Evolutionary conservation across 2,113 vertebrate genomes (phyloP).

Genomic region (Falco punctatus): DNA sequence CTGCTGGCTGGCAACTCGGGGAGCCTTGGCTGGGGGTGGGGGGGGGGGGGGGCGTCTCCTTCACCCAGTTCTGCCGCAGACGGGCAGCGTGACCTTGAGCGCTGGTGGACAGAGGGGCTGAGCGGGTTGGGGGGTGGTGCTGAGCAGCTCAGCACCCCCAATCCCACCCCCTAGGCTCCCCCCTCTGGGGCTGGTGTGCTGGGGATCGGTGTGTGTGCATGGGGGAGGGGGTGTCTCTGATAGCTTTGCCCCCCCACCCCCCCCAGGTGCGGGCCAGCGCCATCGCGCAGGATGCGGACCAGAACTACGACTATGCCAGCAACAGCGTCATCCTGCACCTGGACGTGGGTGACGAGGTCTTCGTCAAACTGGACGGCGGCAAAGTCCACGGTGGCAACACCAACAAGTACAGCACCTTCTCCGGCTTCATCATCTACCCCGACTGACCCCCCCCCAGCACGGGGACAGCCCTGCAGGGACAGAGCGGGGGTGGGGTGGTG

Average conservation of each 20-base stretch:
- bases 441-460: slow-evolving; percentile 69
- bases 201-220: background rate
- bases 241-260: background rate
- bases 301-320: slow-evolving; percentile 96
- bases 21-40: too few relatives aligned
- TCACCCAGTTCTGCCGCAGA: background rate
- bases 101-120: background rate
- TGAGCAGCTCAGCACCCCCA: background rate
- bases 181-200: too few relatives aligned
- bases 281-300: slow-evolving; percentile 93
- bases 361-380: slow-evolving; percentile 90
- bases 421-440: slow-evolving; percentile 92
- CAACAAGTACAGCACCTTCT: slow-evolving; percentile 97
- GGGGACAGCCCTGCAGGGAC: background rate
- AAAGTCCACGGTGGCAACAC: slow-evolving; percentile 93
- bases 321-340: slow-evolving; percentile 95
- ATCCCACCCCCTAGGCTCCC: background rate
- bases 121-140: background rate
- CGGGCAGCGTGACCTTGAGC: background rate
- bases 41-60: too few relatives aligned
- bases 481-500: too few relatives aligned
- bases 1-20: background rate
- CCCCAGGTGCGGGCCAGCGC: slow-evolving; percentile 83
- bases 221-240: background rate
- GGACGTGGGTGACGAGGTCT: slow-evolving; percentile 92